A percentile compares a stretch with the other conserved stretches of the same genome.
Conservation (phyloP, 2,113 vertebrate genomes). For the Tupaia tana region DNA sequence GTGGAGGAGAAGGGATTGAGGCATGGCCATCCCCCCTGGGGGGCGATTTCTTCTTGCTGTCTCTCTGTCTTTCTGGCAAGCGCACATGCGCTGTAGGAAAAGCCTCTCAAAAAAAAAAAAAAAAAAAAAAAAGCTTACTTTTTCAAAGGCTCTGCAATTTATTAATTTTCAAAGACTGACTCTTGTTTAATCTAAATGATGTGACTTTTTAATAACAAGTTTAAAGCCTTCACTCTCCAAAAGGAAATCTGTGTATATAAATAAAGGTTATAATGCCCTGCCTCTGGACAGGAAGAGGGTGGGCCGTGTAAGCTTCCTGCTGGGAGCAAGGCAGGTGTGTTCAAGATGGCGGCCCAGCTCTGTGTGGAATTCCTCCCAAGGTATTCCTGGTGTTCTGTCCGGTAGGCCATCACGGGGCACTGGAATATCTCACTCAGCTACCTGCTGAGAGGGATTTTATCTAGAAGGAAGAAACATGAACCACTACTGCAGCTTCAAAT, state of each 20-base stretch:
- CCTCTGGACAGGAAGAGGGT: not conserved
- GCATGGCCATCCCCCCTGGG: too few relatives aligned
- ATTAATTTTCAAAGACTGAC: not conserved
- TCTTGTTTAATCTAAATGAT: not conserved
- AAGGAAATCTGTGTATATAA: not conserved
- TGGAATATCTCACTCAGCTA: not conserved
- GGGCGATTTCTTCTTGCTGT: too few relatives aligned
- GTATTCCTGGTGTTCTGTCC: not conserved
- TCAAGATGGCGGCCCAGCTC: not conserved
- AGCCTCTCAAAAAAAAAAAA: too few relatives aligned
- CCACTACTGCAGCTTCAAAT: not conserved
- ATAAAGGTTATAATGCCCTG: not conserved
- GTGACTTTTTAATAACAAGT: not conserved
- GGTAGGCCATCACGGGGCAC: not conserved
- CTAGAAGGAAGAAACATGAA: not conserved
- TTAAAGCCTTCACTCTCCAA: not conserved
- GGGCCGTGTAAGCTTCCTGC: not conserved
- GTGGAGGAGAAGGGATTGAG: too few relatives aligned
- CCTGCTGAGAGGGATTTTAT: not conserved
- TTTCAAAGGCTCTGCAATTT: not conserved
- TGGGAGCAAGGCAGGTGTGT: too few relatives aligned
- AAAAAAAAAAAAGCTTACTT: not conserved
- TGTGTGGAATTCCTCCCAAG: too few relatives aligned
- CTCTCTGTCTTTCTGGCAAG: too few relatives aligned
- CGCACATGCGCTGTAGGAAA: too few relatives aligned